These are phyloP conservation scores for Trachythela sp. DNA, from an alignment of 64 coral and sea anemone genomes.

Conservation along the genomic window DNA sequence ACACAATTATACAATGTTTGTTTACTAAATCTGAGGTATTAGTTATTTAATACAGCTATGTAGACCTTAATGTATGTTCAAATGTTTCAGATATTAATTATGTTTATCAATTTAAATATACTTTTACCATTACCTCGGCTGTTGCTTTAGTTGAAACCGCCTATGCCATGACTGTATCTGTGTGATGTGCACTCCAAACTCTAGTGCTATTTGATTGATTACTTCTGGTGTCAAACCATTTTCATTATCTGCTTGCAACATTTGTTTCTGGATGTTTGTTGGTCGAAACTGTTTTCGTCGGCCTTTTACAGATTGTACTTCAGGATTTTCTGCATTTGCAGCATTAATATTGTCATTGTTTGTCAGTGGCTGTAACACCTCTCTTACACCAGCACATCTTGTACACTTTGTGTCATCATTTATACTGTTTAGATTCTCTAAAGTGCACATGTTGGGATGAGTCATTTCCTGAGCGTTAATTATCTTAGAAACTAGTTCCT, in stretches of 20 bases:
- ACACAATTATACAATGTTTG: background rate
- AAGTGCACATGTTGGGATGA: background rate
- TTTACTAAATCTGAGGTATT: background rate
- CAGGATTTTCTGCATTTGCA: background rate
- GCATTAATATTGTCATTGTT: background rate
- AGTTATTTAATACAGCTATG: background rate
- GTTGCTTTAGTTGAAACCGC: slow-evolving; percentile 24
- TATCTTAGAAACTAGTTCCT: background rate
- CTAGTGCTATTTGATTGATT: slow-evolving; percentile 19
- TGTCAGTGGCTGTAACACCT: background rate
- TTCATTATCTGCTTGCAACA: background rate
- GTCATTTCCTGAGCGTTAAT: background rate
- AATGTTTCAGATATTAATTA: background rate
- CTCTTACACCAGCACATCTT: background rate
- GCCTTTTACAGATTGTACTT: background rate
- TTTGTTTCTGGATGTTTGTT: slow-evolving; percentile 16
- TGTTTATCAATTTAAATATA: background rate
- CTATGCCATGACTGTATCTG: slow-evolving; percentile 26
- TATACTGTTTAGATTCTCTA: background rate
- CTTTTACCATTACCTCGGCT: background rate
- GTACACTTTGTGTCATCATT: background rate
- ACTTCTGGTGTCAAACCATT: slow-evolving; percentile 9
- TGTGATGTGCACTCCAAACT: slow-evolving; percentile 20
- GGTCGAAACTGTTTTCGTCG: slow-evolving; percentile 27
- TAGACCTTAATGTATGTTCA: too few species aligned